These are phyloP conservation scores for Microtus montanus DNA, from an alignment of 2,113 vertebrate genomes.

Conservation along the genomic window DNA sequence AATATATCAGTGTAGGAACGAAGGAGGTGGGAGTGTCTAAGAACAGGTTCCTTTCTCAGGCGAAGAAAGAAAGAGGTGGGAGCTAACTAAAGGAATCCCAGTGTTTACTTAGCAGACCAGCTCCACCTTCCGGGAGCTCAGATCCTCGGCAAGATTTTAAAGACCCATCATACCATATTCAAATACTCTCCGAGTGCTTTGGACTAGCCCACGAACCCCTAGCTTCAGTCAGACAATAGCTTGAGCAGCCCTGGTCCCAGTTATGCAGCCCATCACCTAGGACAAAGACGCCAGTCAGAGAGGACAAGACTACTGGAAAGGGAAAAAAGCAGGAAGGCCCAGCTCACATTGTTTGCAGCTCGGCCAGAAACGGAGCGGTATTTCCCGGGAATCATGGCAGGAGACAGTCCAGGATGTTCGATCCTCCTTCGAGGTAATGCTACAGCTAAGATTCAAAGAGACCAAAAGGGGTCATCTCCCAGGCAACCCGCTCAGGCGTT, in stretches of 20 bases:
- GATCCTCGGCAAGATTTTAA: background rate
- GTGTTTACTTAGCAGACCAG: conserved; percentile 38
- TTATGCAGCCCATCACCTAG: conserved; percentile 34
- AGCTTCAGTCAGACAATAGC: conserved; percentile 57
- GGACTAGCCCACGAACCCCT: background rate
- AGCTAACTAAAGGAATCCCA: background rate
- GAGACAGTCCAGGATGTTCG: conserved; percentile 48
- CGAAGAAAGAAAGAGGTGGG: background rate
- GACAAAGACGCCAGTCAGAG: conserved; percentile 64
- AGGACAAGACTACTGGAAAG: background rate
- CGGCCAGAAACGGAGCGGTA: conserved; percentile 79
- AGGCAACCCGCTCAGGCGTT: conserved; percentile 77
- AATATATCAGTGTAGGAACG: background rate
- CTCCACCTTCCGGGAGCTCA: conserved; percentile 69
- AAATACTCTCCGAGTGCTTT: background rate
- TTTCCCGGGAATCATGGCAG: conserved; percentile 85
- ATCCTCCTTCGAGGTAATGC: background rate
- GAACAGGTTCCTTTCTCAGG: background rate
- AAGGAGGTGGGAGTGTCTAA: background rate
- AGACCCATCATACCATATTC: background rate
- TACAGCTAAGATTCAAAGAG: conserved; percentile 33
- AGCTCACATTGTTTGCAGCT: conserved; percentile 76
- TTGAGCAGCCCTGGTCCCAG: background rate
- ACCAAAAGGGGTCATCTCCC: conserved; percentile 62
- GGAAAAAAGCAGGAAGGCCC: background rate